Evolutionary conservation across 2,888 invertebrate genomes (phyloP).

Genomic region (Platerodrilus igneus): DNA sequence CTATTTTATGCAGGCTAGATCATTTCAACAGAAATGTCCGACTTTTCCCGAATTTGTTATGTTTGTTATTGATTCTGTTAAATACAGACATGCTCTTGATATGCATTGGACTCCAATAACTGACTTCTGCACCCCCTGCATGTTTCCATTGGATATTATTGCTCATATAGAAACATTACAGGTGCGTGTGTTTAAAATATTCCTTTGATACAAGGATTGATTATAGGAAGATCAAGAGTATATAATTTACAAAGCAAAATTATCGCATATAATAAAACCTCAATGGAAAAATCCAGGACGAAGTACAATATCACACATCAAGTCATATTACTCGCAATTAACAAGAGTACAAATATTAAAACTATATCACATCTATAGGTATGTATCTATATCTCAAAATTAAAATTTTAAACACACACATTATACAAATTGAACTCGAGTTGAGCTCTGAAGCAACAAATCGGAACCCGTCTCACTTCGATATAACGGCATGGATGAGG

Average conservation of each 20-base stretch:
- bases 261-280: constrained; percentile 71
- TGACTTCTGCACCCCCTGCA: constrained; percentile 80
- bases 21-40: constrained; percentile 54
- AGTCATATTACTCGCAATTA: constrained; percentile 72
- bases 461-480: too few relatives aligned
- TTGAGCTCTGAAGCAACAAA: too few relatives aligned
- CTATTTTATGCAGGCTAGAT: constrained; percentile 30
- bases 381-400: constrained; percentile 21
- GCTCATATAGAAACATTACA: constrained; percentile 79
- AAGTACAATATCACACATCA: constrained; percentile 66
- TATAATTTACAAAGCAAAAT: constrained; percentile 70
- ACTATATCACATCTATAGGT: constrained; percentile 77
- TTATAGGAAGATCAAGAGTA: constrained; percentile 75
- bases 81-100: constrained; percentile 61
- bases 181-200: constrained; percentile 48
- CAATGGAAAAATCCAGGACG: constrained; percentile 81
- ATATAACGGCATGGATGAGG: too few relatives aligned
- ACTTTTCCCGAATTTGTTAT: constrained; percentile 77
- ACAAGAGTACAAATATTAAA: constrained; percentile 68
- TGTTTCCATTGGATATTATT: constrained; percentile 75
- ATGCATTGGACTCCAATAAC: constrained; percentile 88
- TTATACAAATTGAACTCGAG: background rate
- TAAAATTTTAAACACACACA: too few relatives aligned
- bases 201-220: background rate
- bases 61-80: constrained; percentile 69